Conservation (phyloP, 2,888 invertebrate species). For the Thalpophila matura region DNA sequence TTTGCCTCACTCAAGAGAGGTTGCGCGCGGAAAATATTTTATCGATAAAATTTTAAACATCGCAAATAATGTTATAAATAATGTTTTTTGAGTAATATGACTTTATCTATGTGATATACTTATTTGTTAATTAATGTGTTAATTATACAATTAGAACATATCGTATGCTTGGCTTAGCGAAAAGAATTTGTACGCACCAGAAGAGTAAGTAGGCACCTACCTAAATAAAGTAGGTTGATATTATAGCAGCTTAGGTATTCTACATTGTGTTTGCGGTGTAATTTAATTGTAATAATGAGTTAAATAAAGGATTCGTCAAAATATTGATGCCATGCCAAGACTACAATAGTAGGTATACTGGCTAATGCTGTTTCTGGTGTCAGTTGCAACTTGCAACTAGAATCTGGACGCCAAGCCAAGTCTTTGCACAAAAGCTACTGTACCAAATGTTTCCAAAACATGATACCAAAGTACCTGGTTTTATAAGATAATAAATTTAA, state of each 20-base stretch:
- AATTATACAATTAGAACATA: conserved; percentile 40
- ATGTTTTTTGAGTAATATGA: background rate
- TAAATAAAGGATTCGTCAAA: no score
- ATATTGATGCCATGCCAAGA: no score
- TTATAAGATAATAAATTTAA: no score
- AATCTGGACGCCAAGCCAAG: no score
- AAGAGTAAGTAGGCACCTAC: background rate
- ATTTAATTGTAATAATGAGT: no score
- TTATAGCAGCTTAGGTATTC: background rate
- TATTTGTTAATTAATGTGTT: conserved; percentile 22
- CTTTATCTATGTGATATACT: background rate
- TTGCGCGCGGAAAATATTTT: conserved; percentile 42
- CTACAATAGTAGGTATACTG: no score
- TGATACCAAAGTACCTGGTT: no score
- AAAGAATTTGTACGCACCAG: conserved; percentile 32
- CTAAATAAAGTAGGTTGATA: background rate
- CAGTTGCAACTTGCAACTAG: no score
- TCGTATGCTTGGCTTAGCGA: conserved; percentile 35
- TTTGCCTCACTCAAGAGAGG: conserved; percentile 52
- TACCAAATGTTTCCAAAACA: no score
- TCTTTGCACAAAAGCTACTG: no score
- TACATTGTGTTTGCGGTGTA: background rate
- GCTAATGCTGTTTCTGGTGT: no score
- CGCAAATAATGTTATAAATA: conserved; percentile 3
- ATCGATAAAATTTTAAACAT: conserved; percentile 52